Conservation (phyloP, 2,888 invertebrate genomes). For the Leptopilina drosophilae region DNA sequence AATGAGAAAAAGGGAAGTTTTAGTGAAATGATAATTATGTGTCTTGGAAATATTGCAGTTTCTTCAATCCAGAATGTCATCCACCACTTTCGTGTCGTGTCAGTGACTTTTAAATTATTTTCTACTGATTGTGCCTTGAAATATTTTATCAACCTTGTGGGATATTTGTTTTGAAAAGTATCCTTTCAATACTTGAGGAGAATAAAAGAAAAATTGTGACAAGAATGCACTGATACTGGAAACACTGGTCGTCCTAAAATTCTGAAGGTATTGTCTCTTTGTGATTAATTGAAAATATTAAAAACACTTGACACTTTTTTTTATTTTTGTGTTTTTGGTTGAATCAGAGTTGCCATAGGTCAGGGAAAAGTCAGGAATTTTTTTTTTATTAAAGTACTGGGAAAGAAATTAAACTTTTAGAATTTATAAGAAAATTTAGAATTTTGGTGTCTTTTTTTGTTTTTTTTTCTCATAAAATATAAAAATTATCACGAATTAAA, state of each 20-base stretch:
- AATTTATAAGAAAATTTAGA: no score
- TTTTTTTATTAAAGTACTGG: no score
- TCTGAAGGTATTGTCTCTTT: conserved; percentile 2
- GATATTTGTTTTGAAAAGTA: conserved; percentile 5
- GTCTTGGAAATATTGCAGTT: conserved; percentile 9
- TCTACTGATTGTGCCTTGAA: conserved; percentile 26
- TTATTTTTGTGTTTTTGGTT: not conserved
- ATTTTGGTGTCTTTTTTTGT: no score
- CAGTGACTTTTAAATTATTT: conserved; percentile 40
- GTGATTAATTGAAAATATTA: not conserved
- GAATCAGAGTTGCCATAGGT: no score
- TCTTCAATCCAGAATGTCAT: conserved; percentile 26
- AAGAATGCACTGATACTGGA: conserved; percentile 30
- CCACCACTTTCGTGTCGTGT: conserved; percentile 22
- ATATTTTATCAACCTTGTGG: not conserved
- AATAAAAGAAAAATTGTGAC: not conserved
- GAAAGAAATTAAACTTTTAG: no score
- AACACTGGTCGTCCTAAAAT: conserved; percentile 25
- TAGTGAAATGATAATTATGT: not conserved
- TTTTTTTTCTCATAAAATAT: no score
- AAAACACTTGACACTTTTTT: not conserved
- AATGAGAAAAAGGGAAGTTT: not conserved
- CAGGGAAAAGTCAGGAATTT: no score
- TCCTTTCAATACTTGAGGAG: not conserved
- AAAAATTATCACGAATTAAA: no score